Conservation (phyloP, 2,113 vertebrate genomes). For the Oryzias celebensis region DNA sequence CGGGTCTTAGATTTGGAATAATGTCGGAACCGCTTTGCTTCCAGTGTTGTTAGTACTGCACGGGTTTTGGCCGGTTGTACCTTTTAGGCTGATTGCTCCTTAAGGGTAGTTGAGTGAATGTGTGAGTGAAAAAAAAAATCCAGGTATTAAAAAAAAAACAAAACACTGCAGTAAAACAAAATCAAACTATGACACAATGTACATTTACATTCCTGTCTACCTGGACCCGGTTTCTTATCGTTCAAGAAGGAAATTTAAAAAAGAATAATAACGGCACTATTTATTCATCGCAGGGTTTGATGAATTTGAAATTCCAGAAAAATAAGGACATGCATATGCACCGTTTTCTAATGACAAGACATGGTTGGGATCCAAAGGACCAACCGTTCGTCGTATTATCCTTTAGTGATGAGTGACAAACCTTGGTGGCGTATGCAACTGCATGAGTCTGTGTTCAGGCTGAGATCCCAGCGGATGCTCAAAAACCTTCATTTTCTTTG, state of each 20-base stretch:
- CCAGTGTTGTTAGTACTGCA: slow-evolving; percentile 37
- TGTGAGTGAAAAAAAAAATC: slow-evolving; percentile 27
- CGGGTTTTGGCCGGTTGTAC: slow-evolving; percentile 50
- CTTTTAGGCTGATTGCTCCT: slow-evolving; percentile 56
- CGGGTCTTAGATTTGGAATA: slow-evolving; percentile 41
- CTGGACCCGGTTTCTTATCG: slow-evolving; percentile 44
- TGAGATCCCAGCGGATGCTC: slow-evolving; percentile 24
- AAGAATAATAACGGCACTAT: slow-evolving; percentile 19
- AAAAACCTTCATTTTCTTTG: slow-evolving; percentile 33
- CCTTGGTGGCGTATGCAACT: slow-evolving; percentile 24
- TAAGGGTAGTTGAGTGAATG: slow-evolving; percentile 1
- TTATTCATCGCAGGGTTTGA: slow-evolving; percentile 24
- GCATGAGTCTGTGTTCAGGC: slow-evolving; percentile 44
- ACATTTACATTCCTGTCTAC: slow-evolving; percentile 60
- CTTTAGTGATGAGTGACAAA: slow-evolving; percentile 45
- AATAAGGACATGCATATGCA: slow-evolving; percentile 52
- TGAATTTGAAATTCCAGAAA: slow-evolving; percentile 13
- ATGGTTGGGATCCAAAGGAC: slow-evolving; percentile 33
- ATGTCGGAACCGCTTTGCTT: slow-evolving; percentile 42
- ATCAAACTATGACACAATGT: slow-evolving; percentile 51
- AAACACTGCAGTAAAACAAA: slow-evolving; percentile 52
- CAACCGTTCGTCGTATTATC: slow-evolving; percentile 44
- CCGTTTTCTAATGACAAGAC: slow-evolving; percentile 43
- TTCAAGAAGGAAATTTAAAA: slow-evolving; percentile 36
- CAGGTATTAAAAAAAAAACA: slow-evolving; percentile 44